These are phyloP conservation scores for Pogonognathellus flavescens DNA, from an alignment of 1,140 invertebrate genomes.

Conservation along the genomic window DNA sequence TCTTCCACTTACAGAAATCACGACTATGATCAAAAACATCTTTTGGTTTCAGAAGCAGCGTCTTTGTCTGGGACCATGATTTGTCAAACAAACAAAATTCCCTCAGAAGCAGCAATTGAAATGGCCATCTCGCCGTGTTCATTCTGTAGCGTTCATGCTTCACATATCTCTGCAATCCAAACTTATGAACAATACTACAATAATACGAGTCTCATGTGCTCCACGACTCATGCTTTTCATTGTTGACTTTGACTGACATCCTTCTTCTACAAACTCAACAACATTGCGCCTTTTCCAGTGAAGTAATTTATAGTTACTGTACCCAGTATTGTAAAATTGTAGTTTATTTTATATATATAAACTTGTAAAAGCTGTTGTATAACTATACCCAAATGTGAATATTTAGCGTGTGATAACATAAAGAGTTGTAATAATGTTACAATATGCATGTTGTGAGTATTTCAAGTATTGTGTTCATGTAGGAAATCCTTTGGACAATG, in stretches of 20 bases:
- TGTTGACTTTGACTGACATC: slow-evolving; percentile 61
- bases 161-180: slow-evolving; percentile 28
- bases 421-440: too few species aligned
- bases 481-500: too few species aligned
- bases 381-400: too few species aligned
- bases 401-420: too few species aligned
- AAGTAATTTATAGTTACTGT: too few species aligned
- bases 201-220: slow-evolving; percentile 53
- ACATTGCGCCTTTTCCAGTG: too few species aligned
- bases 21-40: slow-evolving; percentile 57
- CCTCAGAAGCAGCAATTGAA: slow-evolving; percentile 29
- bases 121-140: slow-evolving; percentile 62
- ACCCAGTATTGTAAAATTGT: too few species aligned
- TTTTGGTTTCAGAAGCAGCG: slow-evolving; percentile 54
- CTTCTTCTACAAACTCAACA: too few species aligned
- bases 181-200: slow-evolving; percentile 61
- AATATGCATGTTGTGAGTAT: too few species aligned
- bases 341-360: too few species aligned
- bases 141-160: slow-evolving; percentile 52
- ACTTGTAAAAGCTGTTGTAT: too few species aligned
- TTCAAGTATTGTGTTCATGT: too few species aligned
- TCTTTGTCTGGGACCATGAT: slow-evolving; percentile 44
- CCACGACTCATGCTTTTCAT: slow-evolving; percentile 60
- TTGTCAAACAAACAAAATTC: neutral
- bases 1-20: slow-evolving; percentile 50